Evolutionary conservation across 2,113 vertebrate genomes (phyloP), one percentile per base, ranked within the genome.

Genomic region (Puntigrus tetrazona): DNA sequence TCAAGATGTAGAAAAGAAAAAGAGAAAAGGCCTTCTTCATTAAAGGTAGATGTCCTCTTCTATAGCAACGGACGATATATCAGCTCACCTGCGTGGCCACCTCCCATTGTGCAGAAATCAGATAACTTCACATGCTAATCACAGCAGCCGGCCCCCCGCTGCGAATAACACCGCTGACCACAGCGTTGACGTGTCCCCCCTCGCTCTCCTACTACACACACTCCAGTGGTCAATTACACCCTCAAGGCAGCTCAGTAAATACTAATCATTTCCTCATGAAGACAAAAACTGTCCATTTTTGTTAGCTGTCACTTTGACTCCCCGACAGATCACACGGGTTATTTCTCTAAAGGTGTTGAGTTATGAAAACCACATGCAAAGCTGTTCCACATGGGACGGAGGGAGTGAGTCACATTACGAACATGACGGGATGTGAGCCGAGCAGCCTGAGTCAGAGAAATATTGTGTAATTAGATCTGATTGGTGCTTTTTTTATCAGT

Each of bases 71-170:
- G 25, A 70, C 20, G 10, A 81, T 84, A 86, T 84, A 77, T 77
- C 74, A 79, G 78, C 67, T 82, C 84, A 73, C 76, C 50, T 78
- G 45, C 73, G 22, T 13, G 61, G 45, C 22, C 27, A 55, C 5
- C 10, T 52, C 76, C 78, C 50, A 70, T 67, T 27, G 65, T 57
- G 65, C 79, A 29, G 6, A 7, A 55, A 75, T 82, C 57, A 29
- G 81, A 88, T 84, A 84, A 84, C 63, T 77, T 80, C 84, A 86
- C 78, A 86, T 76, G 74, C 85, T 86, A 86, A 86, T 84, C 82
- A 86, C 34, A 78, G 38, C 76, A 79, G 74, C 79, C 31, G 47
- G 27, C 82, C 63, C 63, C 82, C 84, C 31, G 36, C 72, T 31
- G 63, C 11, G 76, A 81, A 31, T 59, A 65, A 59, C 77, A 84